Evolutionary conservation across 1,140 invertebrate genomes (phyloP).

Genomic region (Philotrypesis tridentata): DNA sequence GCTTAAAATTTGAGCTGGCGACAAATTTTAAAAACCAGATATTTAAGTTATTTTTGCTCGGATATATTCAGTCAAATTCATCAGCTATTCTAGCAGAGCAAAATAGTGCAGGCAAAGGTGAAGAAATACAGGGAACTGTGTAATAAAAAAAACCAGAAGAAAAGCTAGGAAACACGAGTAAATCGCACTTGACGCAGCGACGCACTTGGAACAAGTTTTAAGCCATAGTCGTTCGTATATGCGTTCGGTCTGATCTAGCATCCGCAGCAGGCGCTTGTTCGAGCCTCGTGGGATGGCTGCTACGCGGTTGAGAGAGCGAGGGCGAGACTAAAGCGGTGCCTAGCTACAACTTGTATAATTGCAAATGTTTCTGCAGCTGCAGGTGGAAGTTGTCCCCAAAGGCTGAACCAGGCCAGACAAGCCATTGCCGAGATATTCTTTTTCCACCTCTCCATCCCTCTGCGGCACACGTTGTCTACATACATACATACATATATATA

Average conservation of each 20-base stretch:
- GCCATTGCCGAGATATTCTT: background rate
- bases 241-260: background rate
- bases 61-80: too few relatives aligned
- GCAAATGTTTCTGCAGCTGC: conserved; percentile 40
- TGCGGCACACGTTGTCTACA: too few relatives aligned
- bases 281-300: background rate
- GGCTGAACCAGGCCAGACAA: conserved; percentile 10
- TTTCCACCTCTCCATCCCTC: conserved; percentile 1
- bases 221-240: background rate
- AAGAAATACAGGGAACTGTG: background rate
- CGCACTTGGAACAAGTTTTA: background rate
- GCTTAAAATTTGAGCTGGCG: too few relatives aligned
- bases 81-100: too few relatives aligned
- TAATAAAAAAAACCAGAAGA: background rate
- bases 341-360: conserved; percentile 41
- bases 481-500: background rate
- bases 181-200: background rate
- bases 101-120: background rate
- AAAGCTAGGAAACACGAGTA: background rate
- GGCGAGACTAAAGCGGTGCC: background rate
- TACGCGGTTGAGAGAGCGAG: background rate
- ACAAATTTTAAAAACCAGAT: too few relatives aligned
- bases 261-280: background rate
- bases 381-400: conserved; percentile 26
- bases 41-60: too few relatives aligned